phyloP scores from a whole-genome alignment of 2,113 vertebrate species.

The Corythornis vintsioides region DNA sequence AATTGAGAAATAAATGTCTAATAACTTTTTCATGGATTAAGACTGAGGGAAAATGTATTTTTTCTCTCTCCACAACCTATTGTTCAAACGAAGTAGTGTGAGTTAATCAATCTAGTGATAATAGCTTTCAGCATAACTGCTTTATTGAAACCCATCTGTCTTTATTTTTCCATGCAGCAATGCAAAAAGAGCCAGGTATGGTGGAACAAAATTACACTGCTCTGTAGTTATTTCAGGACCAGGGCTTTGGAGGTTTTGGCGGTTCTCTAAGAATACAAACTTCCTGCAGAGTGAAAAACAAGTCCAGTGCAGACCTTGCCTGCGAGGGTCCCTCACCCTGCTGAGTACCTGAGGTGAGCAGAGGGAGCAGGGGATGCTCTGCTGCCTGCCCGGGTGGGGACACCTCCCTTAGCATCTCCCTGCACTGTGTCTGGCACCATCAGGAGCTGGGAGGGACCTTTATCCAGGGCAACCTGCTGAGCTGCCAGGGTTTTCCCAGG shows the following conservation, averaged over 20 bases:
- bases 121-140: neutral
- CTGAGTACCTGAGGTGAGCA: too few relatives aligned
- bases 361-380: too few relatives aligned
- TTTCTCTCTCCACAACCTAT: slow-evolving; percentile 20
- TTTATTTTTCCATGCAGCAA: neutral
- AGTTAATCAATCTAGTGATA: slow-evolving; percentile 57
- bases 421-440: neutral
- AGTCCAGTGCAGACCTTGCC: neutral
- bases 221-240: neutral
- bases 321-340: too few relatives aligned
- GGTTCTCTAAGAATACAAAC: neutral
- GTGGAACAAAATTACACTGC: neutral
- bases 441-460: neutral
- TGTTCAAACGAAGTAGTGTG: slow-evolving; percentile 25
- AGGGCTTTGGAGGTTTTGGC: neutral
- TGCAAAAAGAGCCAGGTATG: neutral
- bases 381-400: neutral
- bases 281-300: neutral
- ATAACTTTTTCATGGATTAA: slow-evolving; percentile 42
- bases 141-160: neutral
- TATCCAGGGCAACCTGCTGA: neutral
- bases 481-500: neutral
- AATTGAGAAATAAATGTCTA: slow-evolving; percentile 40
- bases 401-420: neutral
- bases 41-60: neutral